phyloP scores from a whole-genome alignment of 2,888 invertebrate species.

The Eupithecia subumbrata region DNA sequence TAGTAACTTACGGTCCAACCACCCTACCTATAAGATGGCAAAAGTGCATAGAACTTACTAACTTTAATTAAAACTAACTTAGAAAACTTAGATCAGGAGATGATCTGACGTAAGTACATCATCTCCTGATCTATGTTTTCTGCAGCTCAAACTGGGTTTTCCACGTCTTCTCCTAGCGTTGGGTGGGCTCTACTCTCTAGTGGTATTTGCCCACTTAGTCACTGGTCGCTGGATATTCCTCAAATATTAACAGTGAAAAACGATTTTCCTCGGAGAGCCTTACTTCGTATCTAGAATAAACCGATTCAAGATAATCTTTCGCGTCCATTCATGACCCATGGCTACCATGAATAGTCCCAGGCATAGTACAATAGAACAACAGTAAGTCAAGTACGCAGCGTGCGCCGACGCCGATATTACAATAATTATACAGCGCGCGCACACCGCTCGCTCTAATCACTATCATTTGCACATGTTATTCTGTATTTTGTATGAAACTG shows the following conservation, averaged over 20 bases:
- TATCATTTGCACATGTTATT: slow-evolving; percentile 82
- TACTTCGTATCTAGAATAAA: neutral
- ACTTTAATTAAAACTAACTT: too few relatives aligned
- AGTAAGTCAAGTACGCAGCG: slow-evolving; percentile 45
- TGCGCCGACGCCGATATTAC: slow-evolving; percentile 69
- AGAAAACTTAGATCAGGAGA: too few relatives aligned
- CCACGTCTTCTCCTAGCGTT: neutral
- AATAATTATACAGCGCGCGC: slow-evolving; percentile 81
- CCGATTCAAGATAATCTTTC: neutral
- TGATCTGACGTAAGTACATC: too few relatives aligned
- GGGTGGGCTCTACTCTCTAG: neutral
- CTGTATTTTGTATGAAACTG: slow-evolving; percentile 76
- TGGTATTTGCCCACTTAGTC: neutral
- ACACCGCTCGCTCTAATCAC: slow-evolving; percentile 70
- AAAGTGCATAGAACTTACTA: too few relatives aligned
- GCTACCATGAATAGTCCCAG: slow-evolving; percentile 30
- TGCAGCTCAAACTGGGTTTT: neutral
- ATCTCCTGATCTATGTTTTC: too few relatives aligned
- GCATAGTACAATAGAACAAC: slow-evolving; percentile 47
- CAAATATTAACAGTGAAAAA: neutral
- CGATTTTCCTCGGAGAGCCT: neutral
- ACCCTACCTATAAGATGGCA: too few relatives aligned
- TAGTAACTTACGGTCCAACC: too few relatives aligned
- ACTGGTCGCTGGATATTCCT: neutral
- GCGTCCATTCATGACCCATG: slow-evolving; percentile 37